Conservation (phyloP, 2,113 vertebrate genomes). For the Solenodon paradoxus region DNA sequence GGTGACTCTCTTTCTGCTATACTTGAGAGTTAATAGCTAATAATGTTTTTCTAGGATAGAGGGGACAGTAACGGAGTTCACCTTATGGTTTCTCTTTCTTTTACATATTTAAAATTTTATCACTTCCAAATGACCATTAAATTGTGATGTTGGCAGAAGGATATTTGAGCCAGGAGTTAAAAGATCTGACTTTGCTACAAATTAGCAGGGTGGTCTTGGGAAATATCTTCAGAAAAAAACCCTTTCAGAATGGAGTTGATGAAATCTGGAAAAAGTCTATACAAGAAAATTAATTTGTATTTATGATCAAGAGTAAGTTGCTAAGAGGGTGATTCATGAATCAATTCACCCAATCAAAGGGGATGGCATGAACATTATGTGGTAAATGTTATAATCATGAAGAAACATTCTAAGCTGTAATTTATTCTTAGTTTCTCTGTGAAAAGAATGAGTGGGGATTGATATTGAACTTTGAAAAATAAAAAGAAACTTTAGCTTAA, state of each 20-base stretch:
- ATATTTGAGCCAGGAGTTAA: not conserved
- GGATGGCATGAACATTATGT: not conserved
- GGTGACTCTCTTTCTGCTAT: not conserved
- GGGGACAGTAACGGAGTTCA: not conserved
- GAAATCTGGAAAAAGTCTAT: not conserved
- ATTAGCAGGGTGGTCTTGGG: not conserved
- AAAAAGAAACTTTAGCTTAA: not conserved
- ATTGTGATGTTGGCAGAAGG: not conserved
- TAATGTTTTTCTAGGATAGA: not conserved
- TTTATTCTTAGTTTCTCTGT: not conserved
- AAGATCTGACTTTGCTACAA: not conserved
- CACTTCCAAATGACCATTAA: not conserved
- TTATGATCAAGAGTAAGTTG: not conserved
- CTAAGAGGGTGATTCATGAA: not conserved
- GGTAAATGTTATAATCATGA: not conserved
- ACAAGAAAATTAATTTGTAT: not conserved
- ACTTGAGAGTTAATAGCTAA: not conserved
- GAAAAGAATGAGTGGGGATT: not conserved
- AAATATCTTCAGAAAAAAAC: not conserved
- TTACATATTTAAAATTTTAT: constrained; percentile 2
- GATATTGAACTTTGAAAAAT: not conserved
- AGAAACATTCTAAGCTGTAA: not conserved
- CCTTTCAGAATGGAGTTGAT: not conserved
- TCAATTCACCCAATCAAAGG: no score
- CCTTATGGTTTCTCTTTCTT: not conserved